Evolutionary conservation across 2,888 invertebrate species (phyloP).

Genomic region (Agriotes lineatus): DNA sequence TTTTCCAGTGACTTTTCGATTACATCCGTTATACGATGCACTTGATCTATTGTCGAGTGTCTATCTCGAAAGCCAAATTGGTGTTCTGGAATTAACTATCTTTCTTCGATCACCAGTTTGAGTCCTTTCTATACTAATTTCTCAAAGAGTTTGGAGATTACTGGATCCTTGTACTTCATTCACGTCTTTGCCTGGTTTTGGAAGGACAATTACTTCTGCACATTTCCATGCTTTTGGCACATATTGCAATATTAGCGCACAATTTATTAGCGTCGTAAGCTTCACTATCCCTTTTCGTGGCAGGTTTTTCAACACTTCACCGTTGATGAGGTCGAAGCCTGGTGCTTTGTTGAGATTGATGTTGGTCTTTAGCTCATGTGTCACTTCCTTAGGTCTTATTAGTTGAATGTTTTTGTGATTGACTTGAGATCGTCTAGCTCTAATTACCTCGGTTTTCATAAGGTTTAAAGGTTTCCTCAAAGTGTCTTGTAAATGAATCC

Average conservation of each 20-base stretch:
- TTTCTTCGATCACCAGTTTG: neutral
- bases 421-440: neutral
- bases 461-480: neutral
- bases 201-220: neutral
- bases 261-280: neutral
- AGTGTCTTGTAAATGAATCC: neutral
- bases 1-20: neutral
- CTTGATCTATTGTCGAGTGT: too few relatives aligned
- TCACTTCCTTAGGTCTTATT: too few relatives aligned
- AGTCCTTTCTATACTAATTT: neutral
- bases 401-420: neutral
- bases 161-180: neutral
- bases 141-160: neutral
- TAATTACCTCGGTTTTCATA: neutral
- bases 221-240: neutral
- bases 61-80: neutral
- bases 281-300: too few relatives aligned
- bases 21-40: neutral
- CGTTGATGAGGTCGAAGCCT: neutral
- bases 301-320: neutral
- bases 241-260: neutral
- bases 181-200: neutral
- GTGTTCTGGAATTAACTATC: neutral
- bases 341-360: neutral
- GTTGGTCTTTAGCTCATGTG: neutral